phyloP scores from a whole-genome alignment of 2,113 vertebrate genomes.

The Aleadryas rufinucha region DNA sequence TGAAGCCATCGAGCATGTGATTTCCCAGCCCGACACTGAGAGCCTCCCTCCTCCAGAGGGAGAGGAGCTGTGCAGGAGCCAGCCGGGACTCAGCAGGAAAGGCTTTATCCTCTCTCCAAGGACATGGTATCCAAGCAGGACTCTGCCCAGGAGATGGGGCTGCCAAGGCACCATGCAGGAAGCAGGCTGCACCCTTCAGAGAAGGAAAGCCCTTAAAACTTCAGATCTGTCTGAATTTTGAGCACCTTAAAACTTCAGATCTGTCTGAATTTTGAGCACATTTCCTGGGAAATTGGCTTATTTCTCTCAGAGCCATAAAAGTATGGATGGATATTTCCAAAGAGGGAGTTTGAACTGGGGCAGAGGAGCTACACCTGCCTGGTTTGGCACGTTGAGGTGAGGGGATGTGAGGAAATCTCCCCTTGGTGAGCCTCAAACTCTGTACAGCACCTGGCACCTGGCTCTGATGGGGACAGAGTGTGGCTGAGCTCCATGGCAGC shows the following conservation, averaged over 20 bases:
- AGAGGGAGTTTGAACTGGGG: not conserved
- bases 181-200: not conserved
- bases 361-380: not conserved
- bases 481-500: not conserved
- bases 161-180: not conserved
- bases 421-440: not conserved
- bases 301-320: not conserved
- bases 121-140: not conserved
- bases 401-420: not conserved
- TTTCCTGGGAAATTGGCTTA: not conserved
- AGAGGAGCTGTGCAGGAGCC: not conserved
- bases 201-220: not conserved
- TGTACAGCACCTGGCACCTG: not conserved
- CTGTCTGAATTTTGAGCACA: not conserved
- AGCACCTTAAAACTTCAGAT: not conserved
- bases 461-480: not conserved
- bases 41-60: not conserved
- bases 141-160: not conserved
- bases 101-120: not conserved
- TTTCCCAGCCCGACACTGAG: not conserved
- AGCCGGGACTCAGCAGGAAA: not conserved
- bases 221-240: not conserved
- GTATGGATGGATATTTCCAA: not conserved
- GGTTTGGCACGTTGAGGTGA: not conserved
- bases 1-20: constrained; percentile 8